phyloP scores from a whole-genome alignment of 2,797 vertebrate species.

The Florisuga fusca region DNA sequence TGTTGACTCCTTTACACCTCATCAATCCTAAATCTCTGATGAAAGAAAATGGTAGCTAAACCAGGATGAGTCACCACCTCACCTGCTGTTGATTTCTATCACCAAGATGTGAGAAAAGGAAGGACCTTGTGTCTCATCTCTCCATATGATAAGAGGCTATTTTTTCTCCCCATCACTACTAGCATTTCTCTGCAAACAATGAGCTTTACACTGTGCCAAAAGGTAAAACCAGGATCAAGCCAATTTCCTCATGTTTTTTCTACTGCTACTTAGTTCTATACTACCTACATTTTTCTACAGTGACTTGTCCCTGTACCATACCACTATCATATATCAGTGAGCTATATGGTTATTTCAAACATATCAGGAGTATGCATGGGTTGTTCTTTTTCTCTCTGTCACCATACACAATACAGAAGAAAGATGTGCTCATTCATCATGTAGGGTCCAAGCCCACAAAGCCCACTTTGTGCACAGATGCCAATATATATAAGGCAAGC shows the following conservation, averaged over 20 bases:
- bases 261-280: not conserved
- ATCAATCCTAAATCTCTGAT: not conserved
- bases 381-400: not conserved
- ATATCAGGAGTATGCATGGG: accelerated
- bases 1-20: not conserved
- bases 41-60: not conserved
- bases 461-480: not conserved
- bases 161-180: not conserved
- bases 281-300: not conserved
- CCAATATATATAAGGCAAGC: not conserved
- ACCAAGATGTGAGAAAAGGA: not conserved
- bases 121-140: not conserved
- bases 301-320: not conserved
- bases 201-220: not conserved
- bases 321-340: accelerated
- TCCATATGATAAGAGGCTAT: not conserved
- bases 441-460: not conserved
- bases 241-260: not conserved
- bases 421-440: not conserved
- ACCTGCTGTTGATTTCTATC: not conserved
- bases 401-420: accelerated
- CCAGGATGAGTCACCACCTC: not conserved
- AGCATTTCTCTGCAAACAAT: not conserved
- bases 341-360: not conserved
- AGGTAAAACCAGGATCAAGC: not conserved